Conservation (phyloP, 2,113 vertebrate species). For the Protomyctophum bolini region DNA sequence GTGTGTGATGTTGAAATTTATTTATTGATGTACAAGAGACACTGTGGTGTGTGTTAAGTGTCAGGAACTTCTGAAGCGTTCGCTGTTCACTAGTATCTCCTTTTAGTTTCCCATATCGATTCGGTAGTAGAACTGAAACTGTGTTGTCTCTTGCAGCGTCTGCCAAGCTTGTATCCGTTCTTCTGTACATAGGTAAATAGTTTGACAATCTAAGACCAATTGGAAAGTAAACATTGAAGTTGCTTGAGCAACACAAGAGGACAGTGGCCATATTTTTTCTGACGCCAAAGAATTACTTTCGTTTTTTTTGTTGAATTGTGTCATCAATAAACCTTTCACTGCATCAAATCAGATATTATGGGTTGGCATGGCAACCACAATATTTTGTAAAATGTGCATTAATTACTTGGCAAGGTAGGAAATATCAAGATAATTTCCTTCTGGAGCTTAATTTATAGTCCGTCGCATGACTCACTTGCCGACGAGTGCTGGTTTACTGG, state of each 20-base stretch:
- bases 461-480: too few relatives aligned
- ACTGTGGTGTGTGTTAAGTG: constrained; percentile 80
- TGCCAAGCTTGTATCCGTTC: constrained; percentile 76
- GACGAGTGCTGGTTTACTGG: too few relatives aligned
- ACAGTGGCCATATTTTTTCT: constrained; percentile 82
- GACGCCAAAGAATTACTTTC: constrained; percentile 84
- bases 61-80: constrained; percentile 68
- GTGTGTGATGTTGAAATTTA: constrained; percentile 41
- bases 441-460: too few relatives aligned
- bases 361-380: neutral
- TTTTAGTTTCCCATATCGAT: constrained; percentile 63
- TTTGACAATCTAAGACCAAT: constrained; percentile 80
- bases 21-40: constrained; percentile 77
- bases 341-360: neutral
- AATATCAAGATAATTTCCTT: too few relatives aligned
- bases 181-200: constrained; percentile 81
- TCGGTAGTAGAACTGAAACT: constrained; percentile 60
- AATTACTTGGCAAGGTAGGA: too few relatives aligned
- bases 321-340: constrained; percentile 24
- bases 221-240: constrained; percentile 79
- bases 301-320: constrained; percentile 56
- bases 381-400: too few relatives aligned
- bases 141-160: constrained; percentile 65
- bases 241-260: constrained; percentile 64
- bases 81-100: constrained; percentile 36